phyloP scores from a whole-genome alignment of 2,797 vertebrate genomes.

The Siniperca obscura region DNA sequence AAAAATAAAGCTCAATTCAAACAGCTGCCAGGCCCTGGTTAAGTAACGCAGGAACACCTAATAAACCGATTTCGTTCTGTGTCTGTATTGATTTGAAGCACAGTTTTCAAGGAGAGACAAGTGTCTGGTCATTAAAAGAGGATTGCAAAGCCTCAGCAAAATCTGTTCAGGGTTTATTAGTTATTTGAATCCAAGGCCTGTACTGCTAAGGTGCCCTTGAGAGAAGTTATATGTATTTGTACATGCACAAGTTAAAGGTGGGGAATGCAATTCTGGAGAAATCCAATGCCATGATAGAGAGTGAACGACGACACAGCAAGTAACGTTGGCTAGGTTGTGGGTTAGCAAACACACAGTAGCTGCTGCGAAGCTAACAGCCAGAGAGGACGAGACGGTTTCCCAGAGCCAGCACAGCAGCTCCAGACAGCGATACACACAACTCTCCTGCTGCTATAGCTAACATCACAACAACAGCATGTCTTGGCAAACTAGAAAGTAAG shows the following conservation, averaged over 20 bases:
- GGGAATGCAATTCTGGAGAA: too few species aligned
- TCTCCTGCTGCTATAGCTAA: too few species aligned
- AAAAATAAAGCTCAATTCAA: background rate
- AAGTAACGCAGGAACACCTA: conserved; percentile 6
- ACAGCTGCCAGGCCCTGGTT: conserved; percentile 20
- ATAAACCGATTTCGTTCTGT: conserved; percentile 7
- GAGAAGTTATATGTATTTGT: background rate
- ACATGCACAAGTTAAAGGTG: background rate
- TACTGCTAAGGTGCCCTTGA: background rate
- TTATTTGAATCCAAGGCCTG: conserved; percentile 3
- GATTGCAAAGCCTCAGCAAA: conserved; percentile 5
- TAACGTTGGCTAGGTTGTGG: too few species aligned
- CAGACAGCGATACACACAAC: too few species aligned
- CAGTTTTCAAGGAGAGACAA: conserved; percentile 16
- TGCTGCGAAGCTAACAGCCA: too few species aligned
- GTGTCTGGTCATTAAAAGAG: conserved; percentile 22
- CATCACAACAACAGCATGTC: too few species aligned
- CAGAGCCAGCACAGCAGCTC: too few species aligned
- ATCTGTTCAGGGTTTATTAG: background rate
- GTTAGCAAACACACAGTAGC: too few species aligned
- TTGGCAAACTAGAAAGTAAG: too few species aligned
- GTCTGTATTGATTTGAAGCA: conserved; percentile 4
- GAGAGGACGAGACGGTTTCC: too few species aligned
- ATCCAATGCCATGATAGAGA: too few species aligned
- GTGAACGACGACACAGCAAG: too few species aligned